Evolutionary conservation across 1,140 invertebrate genomes (phyloP), one percentile per base, ranked within the genome.

Genomic region (Sinonovacula constricta): DNA sequence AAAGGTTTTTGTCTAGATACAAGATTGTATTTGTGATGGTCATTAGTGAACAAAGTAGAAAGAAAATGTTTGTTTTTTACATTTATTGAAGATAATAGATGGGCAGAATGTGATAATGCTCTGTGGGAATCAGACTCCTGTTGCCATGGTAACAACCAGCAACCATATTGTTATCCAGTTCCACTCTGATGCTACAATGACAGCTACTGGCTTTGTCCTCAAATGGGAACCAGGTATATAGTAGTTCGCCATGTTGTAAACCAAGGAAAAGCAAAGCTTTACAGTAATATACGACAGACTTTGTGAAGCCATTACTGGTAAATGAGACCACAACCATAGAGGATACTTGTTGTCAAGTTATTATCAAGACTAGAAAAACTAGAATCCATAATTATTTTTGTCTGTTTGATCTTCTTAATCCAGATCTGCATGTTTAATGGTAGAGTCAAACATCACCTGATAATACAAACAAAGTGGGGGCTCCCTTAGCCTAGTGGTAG

Each of bases 191-290:
- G 36, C 30, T 49, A 62, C 34, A 5, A n/a, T 60, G 1, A n/a
- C 24, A 7, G 45, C 36, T 26, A 49, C 12, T 3, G 69, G 57
- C 2, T 72, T 72, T 49, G 15, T 3, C 24, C 5, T 72, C 1
- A 36, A 24, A 18, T 72, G 69, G 69, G 30, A 28, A n/a, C 33
- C 56, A 62, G 69, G 69, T 72, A n/a, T n/a, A n/a, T n/a, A n/a
- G n/a, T n/a, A n/a, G n/a, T n/a, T n/a, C n/a, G n/a, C n/a, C n/a
- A n/a, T 15, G 31, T 14, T 62, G n/a, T n/a, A 3, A 2, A 59
- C 7, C 18, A 63, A 63, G 22, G 30, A 31, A 59, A 59, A 5
- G 3, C 22, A 3, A 59, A 26, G 26, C 7, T 59, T 59, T 28
- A 5, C 3, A 14, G 4, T 30, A 12, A 59, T 26, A 2, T 4